These are phyloP conservation scores for Phyto melanocephala DNA, from an alignment of 2,888 invertebrate species.

Conservation along the genomic window DNA sequence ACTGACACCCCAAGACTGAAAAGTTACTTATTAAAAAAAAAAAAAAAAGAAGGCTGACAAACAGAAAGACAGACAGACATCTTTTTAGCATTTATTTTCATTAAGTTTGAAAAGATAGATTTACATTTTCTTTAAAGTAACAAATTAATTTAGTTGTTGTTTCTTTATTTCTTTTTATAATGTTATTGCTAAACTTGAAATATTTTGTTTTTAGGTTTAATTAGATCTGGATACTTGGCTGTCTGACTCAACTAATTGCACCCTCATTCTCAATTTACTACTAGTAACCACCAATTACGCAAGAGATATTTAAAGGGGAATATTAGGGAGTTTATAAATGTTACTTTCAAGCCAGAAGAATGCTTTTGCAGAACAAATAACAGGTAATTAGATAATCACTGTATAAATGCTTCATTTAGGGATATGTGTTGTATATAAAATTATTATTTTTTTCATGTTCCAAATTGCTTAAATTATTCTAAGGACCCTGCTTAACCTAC, in stretches of 20 bases:
- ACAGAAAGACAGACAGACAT: no score
- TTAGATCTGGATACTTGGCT: background rate
- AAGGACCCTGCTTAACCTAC: no score
- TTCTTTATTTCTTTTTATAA: background rate
- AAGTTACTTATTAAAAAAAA: no score
- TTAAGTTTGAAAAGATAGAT: background rate
- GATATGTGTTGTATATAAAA: no score
- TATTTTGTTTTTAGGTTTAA: conserved; percentile 22
- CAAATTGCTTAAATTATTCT: no score
- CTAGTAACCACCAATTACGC: background rate
- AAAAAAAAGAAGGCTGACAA: no score
- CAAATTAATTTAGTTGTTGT: background rate
- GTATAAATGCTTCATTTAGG: no score
- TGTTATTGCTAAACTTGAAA: conserved; percentile 39
- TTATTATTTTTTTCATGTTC: no score
- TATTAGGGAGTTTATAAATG: background rate
- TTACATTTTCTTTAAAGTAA: background rate
- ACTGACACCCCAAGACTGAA: no score
- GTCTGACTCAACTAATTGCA: background rate
- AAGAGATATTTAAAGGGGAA: background rate
- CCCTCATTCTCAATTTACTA: background rate
- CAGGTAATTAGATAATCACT: background rate
- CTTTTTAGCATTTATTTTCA: background rate
- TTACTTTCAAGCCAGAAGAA: background rate
- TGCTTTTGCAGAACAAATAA: background rate